Conservation (phyloP, 2,888 invertebrate species). For the Tiphia femorata region DNA sequence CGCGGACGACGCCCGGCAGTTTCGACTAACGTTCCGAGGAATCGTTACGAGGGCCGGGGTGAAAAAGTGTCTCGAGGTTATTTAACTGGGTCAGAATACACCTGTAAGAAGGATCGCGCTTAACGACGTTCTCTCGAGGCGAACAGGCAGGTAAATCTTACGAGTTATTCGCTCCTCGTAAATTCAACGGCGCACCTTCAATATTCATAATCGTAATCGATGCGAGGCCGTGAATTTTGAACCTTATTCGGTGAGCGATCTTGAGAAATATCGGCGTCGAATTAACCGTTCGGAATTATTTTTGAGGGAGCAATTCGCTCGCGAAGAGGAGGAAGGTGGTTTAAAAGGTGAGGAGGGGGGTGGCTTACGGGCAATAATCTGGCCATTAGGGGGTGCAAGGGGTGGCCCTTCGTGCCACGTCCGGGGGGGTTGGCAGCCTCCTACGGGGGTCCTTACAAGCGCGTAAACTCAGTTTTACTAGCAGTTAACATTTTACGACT, state of each 20-base stretch:
- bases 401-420: slow-evolving; percentile 39
- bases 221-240: no score
- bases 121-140: no score
- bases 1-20: slow-evolving; percentile 16
- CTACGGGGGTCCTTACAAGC: slow-evolving; percentile 66
- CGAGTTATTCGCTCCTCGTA: no score
- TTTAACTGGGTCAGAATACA: no score
- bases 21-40: neutral
- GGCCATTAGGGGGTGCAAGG: slow-evolving; percentile 59
- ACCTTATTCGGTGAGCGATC: no score
- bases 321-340: slow-evolving; percentile 23
- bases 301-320: slow-evolving; percentile 35
- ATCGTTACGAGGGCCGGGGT: neutral
- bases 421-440: slow-evolving; percentile 45
- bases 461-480: slow-evolving; percentile 68
- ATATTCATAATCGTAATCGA: no score
- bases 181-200: no score
- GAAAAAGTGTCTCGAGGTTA: no score
- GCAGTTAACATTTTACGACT: slow-evolving; percentile 69
- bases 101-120: no score
- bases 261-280: no score
- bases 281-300: slow-evolving; percentile 41
- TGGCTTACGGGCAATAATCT: slow-evolving; percentile 62
- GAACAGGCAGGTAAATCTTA: no score
- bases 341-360: slow-evolving; percentile 31